Conservation (phyloP, 2,797 vertebrate species). For the Peromyscus melanophrys region DNA sequence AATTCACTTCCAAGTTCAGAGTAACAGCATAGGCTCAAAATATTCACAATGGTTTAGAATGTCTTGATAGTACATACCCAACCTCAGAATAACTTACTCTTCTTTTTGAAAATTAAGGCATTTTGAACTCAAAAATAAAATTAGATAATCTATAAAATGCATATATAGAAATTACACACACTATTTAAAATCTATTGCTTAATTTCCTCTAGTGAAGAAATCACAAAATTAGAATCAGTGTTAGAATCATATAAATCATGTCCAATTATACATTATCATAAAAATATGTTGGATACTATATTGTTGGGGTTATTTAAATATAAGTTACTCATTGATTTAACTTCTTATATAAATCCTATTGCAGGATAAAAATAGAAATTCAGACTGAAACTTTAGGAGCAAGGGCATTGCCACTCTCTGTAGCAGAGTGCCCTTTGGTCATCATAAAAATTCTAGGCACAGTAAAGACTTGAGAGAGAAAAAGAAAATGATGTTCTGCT, state of each 20-base stretch:
- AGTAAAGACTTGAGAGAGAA: not conserved
- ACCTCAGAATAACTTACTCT: not conserved
- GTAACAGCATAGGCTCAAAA: not conserved
- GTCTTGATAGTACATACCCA: conserved; percentile 19
- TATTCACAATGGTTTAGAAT: not conserved
- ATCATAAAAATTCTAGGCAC: not conserved
- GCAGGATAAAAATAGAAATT: not conserved
- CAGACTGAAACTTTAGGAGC: not conserved
- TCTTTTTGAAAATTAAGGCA: not conserved
- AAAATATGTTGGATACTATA: not conserved
- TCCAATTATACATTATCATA: not conserved
- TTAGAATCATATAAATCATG: not conserved
- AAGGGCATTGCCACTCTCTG: not conserved
- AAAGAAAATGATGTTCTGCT: not conserved
- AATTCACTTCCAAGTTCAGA: accelerated
- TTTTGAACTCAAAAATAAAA: not conserved
- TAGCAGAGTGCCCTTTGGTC: not conserved
- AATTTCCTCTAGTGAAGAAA: not conserved
- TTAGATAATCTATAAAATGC: not conserved
- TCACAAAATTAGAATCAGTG: not conserved
- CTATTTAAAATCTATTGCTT: not conserved
- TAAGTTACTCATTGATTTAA: not conserved
- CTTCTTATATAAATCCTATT: accelerated
- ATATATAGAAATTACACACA: not conserved
- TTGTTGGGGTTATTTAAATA: not conserved